Conservation (phyloP, 2,113 vertebrate genomes). For the Mormyrus iriodes region DNA sequence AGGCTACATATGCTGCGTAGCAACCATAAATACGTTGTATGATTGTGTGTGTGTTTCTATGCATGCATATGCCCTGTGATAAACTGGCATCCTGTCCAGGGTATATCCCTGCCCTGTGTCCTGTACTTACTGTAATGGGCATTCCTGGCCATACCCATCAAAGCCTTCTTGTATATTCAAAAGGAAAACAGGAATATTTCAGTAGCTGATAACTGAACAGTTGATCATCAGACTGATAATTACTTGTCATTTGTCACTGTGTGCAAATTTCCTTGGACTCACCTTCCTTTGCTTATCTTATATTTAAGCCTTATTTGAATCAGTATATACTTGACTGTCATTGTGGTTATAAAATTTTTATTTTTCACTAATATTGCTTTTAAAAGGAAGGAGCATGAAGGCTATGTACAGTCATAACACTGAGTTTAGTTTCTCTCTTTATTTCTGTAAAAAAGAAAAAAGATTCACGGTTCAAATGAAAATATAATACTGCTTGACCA, state of each 20-base stretch:
- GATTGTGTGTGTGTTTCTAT: not conserved
- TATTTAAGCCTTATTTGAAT: not conserved
- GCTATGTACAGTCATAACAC: not conserved
- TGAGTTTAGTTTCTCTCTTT: not conserved
- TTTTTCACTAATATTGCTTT: not conserved
- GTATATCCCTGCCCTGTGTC: not conserved
- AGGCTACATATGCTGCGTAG: not conserved
- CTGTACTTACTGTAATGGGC: not conserved
- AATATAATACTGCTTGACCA: not conserved
- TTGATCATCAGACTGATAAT: not conserved
- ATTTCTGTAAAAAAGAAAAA: not conserved
- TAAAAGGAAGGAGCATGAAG: not conserved
- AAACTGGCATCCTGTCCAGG: not conserved
- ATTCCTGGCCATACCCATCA: not conserved
- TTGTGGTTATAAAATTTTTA: not conserved
- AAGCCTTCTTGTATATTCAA: not conserved
- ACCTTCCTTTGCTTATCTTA: not conserved
- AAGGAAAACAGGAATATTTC: not conserved
- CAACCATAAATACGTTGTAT: not conserved
- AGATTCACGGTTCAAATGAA: conserved; percentile 19
- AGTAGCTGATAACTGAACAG: not conserved
- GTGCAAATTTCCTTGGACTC: not conserved
- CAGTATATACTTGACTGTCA: not conserved
- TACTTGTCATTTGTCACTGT: not conserved
- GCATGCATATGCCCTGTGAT: not conserved